Evolutionary conservation across 2,113 vertebrate genomes (phyloP).

Genomic region (Bufo bufo): DNA sequence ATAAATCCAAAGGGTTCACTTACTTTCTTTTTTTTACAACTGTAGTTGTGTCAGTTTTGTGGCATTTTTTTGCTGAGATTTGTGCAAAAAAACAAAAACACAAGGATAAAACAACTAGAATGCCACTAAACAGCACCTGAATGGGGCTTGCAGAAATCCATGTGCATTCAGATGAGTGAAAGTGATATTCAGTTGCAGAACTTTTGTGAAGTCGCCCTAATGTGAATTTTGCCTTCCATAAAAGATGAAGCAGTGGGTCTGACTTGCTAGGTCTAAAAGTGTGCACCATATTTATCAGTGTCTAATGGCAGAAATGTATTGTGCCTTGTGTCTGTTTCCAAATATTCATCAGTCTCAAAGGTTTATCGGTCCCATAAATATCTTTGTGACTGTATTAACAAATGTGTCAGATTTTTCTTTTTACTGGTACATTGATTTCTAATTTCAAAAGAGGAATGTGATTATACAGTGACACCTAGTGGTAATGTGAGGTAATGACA

Average conservation of each 20-base stretch:
- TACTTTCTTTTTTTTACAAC: no score
- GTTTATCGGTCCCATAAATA: neutral
- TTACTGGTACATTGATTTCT: neutral
- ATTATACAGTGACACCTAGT: slow-evolving; percentile 30
- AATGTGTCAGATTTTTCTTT: neutral
- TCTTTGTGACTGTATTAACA: neutral
- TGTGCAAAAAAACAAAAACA: no score
- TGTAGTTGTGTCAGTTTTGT: no score
- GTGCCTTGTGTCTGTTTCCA: neutral
- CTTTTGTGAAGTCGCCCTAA: no score
- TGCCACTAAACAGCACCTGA: no score
- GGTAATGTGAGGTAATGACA: neutral
- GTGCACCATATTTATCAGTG: neutral
- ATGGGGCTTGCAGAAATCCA: no score
- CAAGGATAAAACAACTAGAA: no score
- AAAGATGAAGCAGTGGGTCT: neutral
- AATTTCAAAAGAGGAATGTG: neutral
- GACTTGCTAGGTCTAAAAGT: neutral
- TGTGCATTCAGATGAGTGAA: no score
- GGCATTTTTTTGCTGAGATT: no score
- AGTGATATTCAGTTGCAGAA: no score
- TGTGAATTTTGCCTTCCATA: no score
- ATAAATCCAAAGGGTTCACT: no score
- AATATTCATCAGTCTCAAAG: neutral
- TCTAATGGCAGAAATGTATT: neutral